A percentile compares a stretch with the other conserved stretches of the same genome.
phyloP scores from a whole-genome alignment of 2,797 vertebrate species.

The Halcyon chelicuti region DNA sequence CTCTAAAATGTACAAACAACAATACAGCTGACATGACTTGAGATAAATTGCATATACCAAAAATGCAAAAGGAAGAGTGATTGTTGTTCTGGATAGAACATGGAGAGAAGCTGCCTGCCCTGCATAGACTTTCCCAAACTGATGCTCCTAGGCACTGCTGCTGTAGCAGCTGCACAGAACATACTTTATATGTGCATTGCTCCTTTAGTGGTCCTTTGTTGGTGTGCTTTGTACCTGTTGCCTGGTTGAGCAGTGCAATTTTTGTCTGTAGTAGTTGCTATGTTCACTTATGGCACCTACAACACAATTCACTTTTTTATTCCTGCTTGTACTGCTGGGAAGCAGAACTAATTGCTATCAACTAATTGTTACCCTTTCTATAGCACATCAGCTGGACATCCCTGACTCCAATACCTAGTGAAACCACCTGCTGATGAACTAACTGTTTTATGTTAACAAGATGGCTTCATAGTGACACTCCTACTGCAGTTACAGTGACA shows the following conservation, averaged over 20 bases:
- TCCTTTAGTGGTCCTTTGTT: background rate
- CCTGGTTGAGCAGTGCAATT: fast-evolving
- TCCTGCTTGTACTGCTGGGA: background rate
- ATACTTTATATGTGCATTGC: fast-evolving
- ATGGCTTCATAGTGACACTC: background rate
- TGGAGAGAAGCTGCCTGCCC: background rate
- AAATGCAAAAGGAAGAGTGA: background rate
- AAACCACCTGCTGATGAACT: background rate
- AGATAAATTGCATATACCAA: background rate
- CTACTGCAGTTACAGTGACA: background rate
- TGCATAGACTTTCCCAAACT: background rate
- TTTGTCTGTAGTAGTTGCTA: background rate
- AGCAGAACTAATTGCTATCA: background rate
- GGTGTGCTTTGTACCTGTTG: background rate
- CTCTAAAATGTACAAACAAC: background rate
- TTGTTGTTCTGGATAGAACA: background rate
- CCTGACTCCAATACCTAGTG: background rate
- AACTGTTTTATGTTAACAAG: background rate
- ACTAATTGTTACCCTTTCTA: background rate
- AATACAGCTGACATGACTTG: fast-evolving
- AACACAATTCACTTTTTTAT: background rate
- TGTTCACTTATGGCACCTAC: background rate
- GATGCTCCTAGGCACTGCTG: background rate
- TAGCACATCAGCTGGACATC: background rate
- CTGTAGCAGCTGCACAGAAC: background rate